These are phyloP conservation scores for Pristionchus japonicus DNA, from an alignment of 2,888 invertebrate genomes.

Conservation along the genomic window DNA sequence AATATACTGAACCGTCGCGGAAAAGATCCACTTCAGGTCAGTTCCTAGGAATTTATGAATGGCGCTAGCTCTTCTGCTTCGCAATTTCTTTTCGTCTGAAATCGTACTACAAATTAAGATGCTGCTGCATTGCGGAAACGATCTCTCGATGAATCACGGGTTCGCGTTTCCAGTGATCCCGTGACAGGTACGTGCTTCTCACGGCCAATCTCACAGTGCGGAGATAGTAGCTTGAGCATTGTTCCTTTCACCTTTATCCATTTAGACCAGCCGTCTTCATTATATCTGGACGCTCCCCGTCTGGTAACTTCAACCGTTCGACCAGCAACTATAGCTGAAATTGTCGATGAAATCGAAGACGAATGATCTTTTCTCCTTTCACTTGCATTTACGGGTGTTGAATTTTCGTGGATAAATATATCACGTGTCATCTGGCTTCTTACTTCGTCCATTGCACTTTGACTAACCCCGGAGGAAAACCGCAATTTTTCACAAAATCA, in stretches of 20 bases:
- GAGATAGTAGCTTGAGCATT: too few species aligned
- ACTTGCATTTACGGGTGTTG: background rate
- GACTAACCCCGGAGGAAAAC: too few species aligned
- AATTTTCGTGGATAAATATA: background rate
- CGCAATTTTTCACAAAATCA: background rate
- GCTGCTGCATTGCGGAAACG: background rate
- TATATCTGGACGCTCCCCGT: background rate
- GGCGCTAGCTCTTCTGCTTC: too few species aligned
- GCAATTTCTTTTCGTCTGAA: too few species aligned
- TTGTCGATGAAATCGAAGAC: background rate
- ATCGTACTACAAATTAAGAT: too few species aligned
- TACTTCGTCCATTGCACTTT: too few species aligned
- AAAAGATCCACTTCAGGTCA: conserved; percentile 2
- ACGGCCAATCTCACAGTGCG: too few species aligned
- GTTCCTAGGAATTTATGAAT: too few species aligned
- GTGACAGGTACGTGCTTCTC: background rate
- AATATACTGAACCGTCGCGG: conserved; percentile 22
- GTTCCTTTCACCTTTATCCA: too few species aligned
- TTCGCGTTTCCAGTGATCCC: background rate
- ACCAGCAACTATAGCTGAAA: background rate
- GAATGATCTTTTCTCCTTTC: background rate
- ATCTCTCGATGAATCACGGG: background rate
- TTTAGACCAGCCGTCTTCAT: background rate
- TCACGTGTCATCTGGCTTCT: too few species aligned
- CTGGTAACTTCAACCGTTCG: background rate